Percentiles rank a stretch among this genome's conserved stretches.
These are phyloP conservation scores for Xyrauchen texanus DNA, from an alignment of 2,113 vertebrate genomes.

Conservation along the genomic window DNA sequence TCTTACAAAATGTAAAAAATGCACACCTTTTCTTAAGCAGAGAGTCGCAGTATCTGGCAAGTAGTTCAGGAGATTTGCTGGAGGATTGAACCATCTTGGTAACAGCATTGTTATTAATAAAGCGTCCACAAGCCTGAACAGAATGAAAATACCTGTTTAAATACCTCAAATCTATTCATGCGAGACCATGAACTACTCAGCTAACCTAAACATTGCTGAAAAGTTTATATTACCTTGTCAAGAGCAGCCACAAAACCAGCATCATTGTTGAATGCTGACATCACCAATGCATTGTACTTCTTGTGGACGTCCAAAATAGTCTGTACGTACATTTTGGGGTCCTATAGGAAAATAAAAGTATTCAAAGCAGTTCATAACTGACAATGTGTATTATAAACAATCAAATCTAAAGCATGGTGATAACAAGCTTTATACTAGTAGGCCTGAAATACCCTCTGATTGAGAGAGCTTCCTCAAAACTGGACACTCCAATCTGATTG, in stretches of 20 bases:
- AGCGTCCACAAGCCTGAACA: conserved; percentile 91
- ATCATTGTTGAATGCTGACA: conserved; percentile 98
- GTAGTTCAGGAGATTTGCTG: conserved; percentile 95
- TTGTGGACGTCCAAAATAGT: conserved; percentile 98
- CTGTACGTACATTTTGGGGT: conserved; percentile 99
- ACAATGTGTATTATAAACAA: too few species aligned
- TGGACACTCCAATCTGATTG: too few species aligned
- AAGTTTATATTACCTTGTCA: conserved; percentile 82
- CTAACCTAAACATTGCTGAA: background rate
- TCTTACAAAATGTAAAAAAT: background rate
- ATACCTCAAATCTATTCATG: background rate
- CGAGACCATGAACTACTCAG: background rate
- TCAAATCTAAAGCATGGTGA: too few species aligned
- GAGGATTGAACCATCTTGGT: conserved; percentile 99
- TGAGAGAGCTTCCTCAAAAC: too few species aligned
- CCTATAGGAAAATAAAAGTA: conserved; percentile 69
- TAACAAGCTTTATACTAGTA: too few species aligned
- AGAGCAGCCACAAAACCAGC: conserved; percentile 96
- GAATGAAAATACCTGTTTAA: background rate
- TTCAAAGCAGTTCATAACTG: background rate
- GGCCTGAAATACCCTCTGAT: too few species aligned
- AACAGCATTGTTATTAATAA: conserved; percentile 98
- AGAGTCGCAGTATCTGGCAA: conserved; percentile 97
- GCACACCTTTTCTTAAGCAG: conserved; percentile 93
- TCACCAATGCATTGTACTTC: conserved; percentile 97